Evolutionary conservation across 2,113 vertebrate genomes (phyloP).

Genomic region (Psettodes erumei): DNA sequence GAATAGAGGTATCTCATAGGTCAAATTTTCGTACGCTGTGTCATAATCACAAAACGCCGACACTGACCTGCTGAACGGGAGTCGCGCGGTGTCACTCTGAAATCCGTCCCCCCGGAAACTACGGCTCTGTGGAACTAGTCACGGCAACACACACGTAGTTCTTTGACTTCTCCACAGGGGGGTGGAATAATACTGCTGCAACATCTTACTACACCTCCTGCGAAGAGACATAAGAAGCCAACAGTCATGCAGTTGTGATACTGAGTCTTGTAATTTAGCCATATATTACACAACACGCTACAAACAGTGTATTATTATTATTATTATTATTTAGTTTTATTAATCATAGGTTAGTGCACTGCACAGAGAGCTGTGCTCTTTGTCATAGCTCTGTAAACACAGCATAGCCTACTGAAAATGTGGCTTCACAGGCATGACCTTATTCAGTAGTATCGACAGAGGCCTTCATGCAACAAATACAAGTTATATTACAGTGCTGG

Average conservation of each 20-base stretch:
- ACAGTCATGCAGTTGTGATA: no score
- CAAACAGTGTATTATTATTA: no score
- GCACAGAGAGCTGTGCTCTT: constrained; percentile 22
- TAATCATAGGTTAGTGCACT: not conserved
- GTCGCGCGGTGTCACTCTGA: constrained; percentile 54
- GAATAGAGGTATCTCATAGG: accelerated
- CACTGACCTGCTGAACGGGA: constrained; percentile 61
- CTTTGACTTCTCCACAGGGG: constrained; percentile 11
- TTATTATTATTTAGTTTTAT: not conserved
- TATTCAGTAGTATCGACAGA: constrained; percentile 60
- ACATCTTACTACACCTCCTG: not conserved
- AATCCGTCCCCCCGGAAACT: constrained; percentile 68
- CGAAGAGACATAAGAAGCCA: not conserved
- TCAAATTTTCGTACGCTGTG: no score
- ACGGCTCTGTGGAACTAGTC: not conserved
- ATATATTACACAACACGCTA: not conserved
- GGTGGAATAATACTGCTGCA: constrained; percentile 16
- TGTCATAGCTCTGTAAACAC: constrained; percentile 55
- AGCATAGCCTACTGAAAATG: constrained; percentile 6
- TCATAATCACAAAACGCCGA: not conserved
- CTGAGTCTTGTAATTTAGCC: accelerated
- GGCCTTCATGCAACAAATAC: constrained; percentile 11
- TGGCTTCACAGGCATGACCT: constrained; percentile 45
- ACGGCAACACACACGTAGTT: not conserved
- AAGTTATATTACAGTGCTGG: not conserved